Conservation (phyloP, 2,797 vertebrate species). For the Picus viridis region DNA sequence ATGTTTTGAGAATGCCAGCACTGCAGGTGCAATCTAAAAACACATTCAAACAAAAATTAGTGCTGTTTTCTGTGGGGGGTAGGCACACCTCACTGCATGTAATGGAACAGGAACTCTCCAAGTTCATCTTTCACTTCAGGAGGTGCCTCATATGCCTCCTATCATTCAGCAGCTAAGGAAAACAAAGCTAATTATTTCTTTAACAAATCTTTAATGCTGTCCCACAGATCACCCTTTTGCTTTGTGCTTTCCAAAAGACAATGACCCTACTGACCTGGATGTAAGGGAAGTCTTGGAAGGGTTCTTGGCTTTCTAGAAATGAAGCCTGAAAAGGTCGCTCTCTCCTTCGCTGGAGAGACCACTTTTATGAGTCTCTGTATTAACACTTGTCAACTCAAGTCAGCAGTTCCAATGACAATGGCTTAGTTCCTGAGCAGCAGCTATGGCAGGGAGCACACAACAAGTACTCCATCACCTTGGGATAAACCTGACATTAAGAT, state of each 20-base stretch:
- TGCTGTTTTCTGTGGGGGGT: background rate
- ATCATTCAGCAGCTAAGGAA: slow-evolving; percentile 20
- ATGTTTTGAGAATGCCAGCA: background rate
- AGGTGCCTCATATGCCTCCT: background rate
- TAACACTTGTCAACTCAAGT: background rate
- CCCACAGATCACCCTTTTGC: background rate
- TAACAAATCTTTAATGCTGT: background rate
- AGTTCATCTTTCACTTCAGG: background rate
- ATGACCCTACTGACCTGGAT: background rate
- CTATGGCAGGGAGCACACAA: accelerated
- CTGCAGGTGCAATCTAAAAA: background rate
- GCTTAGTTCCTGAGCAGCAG: background rate
- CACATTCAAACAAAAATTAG: background rate
- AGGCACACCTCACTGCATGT: background rate
- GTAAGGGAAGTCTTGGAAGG: background rate
- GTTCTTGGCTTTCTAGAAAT: background rate
- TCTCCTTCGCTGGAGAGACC: background rate
- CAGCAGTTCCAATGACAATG: background rate
- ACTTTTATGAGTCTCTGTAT: background rate
- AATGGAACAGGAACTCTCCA: background rate
- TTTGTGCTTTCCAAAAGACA: background rate
- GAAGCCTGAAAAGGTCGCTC: background rate
- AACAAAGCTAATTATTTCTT: background rate
- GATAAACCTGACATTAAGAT: background rate
- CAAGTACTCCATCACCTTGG: background rate